A percentile compares a stretch with the other conserved stretches of the same genome.
Conservation (phyloP, 2,797 vertebrate genomes). For the Parauchenoglanis ngamensis region DNA sequence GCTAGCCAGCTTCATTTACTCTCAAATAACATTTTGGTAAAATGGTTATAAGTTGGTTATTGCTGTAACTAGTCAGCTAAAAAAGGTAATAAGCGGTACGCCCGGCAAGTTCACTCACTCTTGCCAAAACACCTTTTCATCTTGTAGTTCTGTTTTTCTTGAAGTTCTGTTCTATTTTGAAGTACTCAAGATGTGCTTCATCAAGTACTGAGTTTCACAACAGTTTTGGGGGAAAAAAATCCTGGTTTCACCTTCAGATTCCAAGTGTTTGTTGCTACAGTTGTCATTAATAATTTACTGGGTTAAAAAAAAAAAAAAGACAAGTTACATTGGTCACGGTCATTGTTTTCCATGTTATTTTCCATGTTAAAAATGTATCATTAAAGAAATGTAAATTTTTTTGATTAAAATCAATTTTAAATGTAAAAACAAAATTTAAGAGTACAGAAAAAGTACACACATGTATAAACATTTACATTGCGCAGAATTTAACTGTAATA, state of each 20-base stretch:
- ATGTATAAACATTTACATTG: background rate
- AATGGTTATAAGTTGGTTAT: background rate
- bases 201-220: background rate
- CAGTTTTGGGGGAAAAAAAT: too few relatives aligned
- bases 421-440: background rate
- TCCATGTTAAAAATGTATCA: background rate
- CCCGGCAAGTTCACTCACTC: background rate
- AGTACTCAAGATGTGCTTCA: too few relatives aligned
- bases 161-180: too few relatives aligned
- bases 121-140: too few relatives aligned
- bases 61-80: too few relatives aligned
- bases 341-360: background rate
- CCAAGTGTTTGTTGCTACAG: background rate
- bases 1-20: background rate
- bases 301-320: background rate
- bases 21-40: background rate
- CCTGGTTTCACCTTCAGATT: background rate
- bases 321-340: background rate
- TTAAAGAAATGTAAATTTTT: background rate
- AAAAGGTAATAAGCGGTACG: background rate
- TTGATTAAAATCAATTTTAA: too few relatives aligned
- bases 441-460: background rate
- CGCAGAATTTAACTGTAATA: background rate
- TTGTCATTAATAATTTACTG: background rate
- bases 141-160: too few relatives aligned